These are phyloP conservation scores for Phthorimaea operculella DNA, from an alignment of 1,140 invertebrate species.

Conservation along the genomic window DNA sequence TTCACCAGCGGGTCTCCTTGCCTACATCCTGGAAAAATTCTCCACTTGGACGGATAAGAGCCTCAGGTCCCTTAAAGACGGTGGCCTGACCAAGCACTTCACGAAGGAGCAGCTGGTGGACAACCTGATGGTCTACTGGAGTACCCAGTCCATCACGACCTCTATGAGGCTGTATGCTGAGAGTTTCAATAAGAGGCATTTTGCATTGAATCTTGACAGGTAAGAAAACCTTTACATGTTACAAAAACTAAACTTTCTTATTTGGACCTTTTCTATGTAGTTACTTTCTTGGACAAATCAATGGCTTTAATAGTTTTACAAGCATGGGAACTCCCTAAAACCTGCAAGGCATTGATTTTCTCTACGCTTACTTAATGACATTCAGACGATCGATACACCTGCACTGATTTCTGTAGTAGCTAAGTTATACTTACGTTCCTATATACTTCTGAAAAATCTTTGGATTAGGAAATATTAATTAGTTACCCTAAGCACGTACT, in stretches of 20 bases:
- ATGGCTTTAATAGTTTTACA: too few species aligned
- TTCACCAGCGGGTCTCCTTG: slow-evolving; percentile 80
- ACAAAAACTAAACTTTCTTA: not conserved
- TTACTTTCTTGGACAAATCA: too few species aligned
- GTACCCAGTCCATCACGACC: slow-evolving; percentile 80
- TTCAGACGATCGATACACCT: too few species aligned
- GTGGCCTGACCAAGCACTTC: slow-evolving; percentile 73
- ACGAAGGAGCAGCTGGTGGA: slow-evolving; percentile 83
- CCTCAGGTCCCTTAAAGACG: slow-evolving; percentile 70
- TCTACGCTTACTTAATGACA: too few species aligned
- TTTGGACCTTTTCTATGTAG: not conserved
- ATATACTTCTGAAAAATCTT: too few species aligned
- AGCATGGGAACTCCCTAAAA: not conserved
- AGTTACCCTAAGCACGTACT: too few species aligned
- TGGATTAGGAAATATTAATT: too few species aligned
- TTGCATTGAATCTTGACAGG: slow-evolving; percentile 56
- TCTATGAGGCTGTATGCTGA: slow-evolving; percentile 83
- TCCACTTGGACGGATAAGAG: slow-evolving; percentile 77
- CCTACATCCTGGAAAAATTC: slow-evolving; percentile 90
- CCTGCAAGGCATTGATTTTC: too few species aligned
- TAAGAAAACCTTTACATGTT: slow-evolving; percentile 16
- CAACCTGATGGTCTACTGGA: slow-evolving; percentile 91
- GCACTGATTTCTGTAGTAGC: too few species aligned
- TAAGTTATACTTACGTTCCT: too few species aligned
- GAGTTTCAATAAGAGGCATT: slow-evolving; percentile 57